phyloP scores from a whole-genome alignment of 2,113 vertebrate genomes.

The Dasyprocta punctata region DNA sequence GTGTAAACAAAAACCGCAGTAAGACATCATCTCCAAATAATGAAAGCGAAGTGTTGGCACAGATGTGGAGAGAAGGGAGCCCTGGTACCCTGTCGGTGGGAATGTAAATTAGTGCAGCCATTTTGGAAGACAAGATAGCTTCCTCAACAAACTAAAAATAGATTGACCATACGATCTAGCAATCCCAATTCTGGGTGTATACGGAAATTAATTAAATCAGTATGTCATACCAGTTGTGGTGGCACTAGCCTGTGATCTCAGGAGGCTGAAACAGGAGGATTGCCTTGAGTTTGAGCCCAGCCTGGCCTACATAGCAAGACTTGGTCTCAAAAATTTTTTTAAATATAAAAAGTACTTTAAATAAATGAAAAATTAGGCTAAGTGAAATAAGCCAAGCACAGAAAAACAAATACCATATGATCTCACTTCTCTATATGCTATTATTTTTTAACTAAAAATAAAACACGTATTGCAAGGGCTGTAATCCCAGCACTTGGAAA shows the following conservation, averaged over 20 bases:
- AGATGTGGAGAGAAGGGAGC: not conserved
- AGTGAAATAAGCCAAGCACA: not conserved
- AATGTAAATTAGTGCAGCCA: not conserved
- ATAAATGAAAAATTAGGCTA: not conserved
- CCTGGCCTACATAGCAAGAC: not conserved
- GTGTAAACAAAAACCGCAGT: not conserved
- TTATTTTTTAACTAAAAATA: not conserved
- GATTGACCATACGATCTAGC: not conserved
- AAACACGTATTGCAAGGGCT: not conserved
- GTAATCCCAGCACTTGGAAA: not conserved
- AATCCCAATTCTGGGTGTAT: not conserved
- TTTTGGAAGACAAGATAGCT: not conserved
- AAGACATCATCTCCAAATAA: not conserved
- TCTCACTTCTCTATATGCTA: not conserved
- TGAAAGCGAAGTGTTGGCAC: not conserved
- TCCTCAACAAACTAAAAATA: not conserved
- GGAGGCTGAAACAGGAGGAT: not conserved
- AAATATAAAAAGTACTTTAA: not conserved
- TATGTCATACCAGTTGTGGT: too few relatives aligned
- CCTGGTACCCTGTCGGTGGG: not conserved
- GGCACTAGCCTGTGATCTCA: too few relatives aligned
- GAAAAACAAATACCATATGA: not conserved
- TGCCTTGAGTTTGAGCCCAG: not conserved
- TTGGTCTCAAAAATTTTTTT: not conserved
- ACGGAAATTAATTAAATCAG: not conserved